Evolutionary conservation across 2,113 vertebrate species (phyloP).

Genomic region (Serilophus lunatus): DNA sequence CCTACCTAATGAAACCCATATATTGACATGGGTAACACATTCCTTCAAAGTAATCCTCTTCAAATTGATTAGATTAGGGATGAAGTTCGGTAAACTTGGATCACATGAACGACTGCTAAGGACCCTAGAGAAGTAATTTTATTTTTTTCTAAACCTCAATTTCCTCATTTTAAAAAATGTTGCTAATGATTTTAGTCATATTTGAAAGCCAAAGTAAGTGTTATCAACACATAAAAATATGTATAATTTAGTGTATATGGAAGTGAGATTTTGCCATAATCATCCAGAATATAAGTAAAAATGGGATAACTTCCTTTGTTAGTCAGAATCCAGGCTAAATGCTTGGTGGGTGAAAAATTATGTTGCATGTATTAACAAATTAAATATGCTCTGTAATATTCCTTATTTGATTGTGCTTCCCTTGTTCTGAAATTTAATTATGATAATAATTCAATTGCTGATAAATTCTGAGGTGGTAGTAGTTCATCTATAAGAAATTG

Average conservation of each 20-base stretch:
- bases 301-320: background rate
- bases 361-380: background rate
- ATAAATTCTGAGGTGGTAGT: background rate
- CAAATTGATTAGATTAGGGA: background rate
- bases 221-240: background rate
- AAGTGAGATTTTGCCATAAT: background rate
- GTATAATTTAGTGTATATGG: background rate
- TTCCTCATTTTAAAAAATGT: background rate
- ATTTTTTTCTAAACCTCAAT: background rate
- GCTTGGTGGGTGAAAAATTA: background rate
- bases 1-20: background rate
- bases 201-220: background rate
- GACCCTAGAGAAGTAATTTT: background rate
- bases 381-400: background rate
- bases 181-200: background rate
- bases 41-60: background rate
- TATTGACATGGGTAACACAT: background rate
- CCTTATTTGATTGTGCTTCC: background rate
- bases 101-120: background rate
- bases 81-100: background rate
- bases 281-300: background rate
- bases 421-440: background rate
- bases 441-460: background rate
- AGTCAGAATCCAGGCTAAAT: background rate
- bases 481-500: background rate